Conservation (phyloP, 2,888 invertebrate genomes). For the Leucophenga montana region DNA sequence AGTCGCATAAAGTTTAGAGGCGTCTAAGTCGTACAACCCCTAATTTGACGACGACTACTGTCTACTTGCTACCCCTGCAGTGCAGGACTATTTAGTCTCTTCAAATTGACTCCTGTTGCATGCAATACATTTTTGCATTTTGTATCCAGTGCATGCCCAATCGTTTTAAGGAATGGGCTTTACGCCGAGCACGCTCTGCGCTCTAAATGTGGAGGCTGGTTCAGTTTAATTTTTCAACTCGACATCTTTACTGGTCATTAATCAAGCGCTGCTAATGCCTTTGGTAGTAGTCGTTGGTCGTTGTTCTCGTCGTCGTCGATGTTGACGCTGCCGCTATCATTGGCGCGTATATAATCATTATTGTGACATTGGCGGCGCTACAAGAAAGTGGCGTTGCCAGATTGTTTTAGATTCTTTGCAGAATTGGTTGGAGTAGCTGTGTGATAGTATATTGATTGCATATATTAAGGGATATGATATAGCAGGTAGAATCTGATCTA, state of each 20-base stretch:
- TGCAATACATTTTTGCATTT: slow-evolving; percentile 29
- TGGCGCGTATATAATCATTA: slow-evolving; percentile 22
- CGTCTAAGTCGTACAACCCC: slow-evolving; percentile 49
- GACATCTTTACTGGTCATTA: slow-evolving; percentile 63
- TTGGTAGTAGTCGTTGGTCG: no score
- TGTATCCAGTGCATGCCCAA: slow-evolving; percentile 11
- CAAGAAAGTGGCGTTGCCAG: slow-evolving; percentile 16
- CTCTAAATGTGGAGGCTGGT: slow-evolving; percentile 55
- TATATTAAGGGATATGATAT: no score
- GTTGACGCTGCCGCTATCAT: slow-evolving; percentile 39
- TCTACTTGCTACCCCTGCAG: slow-evolving; percentile 8
- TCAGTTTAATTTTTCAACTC: slow-evolving; percentile 64
- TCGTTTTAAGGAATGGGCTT: not conserved
- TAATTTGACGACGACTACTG: slow-evolving; percentile 50
- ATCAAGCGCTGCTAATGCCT: slow-evolving; percentile 45
- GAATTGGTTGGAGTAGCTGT: no score
- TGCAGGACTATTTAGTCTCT: slow-evolving; percentile 30
- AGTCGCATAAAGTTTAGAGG: no score
- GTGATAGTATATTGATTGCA: no score
- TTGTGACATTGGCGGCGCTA: slow-evolving; percentile 3
- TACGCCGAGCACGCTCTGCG: not conserved
- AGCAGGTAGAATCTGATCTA: no score
- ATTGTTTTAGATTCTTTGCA: not conserved
- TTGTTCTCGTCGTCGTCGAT: slow-evolving; percentile 41
- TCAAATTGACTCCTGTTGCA: slow-evolving; percentile 60